Percentiles rank a stretch among this genome's conserved stretches.
These are phyloP conservation scores for Syngnathus floridae DNA, from an alignment of 2,113 vertebrate genomes.

Conservation along the genomic window DNA sequence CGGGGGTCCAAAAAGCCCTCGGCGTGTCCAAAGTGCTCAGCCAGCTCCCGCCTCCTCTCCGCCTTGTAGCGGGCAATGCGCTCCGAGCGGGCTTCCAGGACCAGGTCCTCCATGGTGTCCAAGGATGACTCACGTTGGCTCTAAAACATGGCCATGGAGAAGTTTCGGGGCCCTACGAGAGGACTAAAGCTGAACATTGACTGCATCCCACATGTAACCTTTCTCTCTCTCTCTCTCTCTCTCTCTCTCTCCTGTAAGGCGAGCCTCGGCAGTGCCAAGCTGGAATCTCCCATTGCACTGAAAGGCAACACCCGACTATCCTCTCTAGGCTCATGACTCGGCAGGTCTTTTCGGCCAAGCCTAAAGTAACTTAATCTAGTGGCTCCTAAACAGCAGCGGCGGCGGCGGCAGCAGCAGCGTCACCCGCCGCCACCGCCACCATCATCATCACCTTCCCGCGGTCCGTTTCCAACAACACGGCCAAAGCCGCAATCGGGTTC, in stretches of 20 bases:
- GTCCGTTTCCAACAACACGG: not conserved
- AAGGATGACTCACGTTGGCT: conserved; percentile 17
- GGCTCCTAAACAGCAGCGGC: not conserved
- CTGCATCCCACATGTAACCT: not conserved
- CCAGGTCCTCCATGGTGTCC: conserved; percentile 55
- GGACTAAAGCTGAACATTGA: conserved; percentile 4
- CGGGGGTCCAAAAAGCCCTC: conserved; percentile 67
- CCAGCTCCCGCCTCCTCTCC: conserved; percentile 69
- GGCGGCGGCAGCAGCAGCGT: no score
- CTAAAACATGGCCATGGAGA: conserved; percentile 12
- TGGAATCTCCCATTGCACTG: conserved; percentile 70
- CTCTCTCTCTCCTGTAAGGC: conserved; percentile 44
- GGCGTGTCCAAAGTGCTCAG: conserved; percentile 55
- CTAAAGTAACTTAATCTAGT: conserved; percentile 2
- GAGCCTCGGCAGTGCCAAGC: conserved; percentile 50
- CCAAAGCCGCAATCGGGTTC: not conserved
- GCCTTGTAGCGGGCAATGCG: conserved; percentile 75
- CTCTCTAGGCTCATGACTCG: conserved; percentile 22
- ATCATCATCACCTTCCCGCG: not conserved
- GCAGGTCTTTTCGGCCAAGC: conserved; percentile 17
- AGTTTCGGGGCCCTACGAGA: conserved; percentile 21
- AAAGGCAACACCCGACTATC: conserved; percentile 59
- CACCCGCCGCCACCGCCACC: not conserved
- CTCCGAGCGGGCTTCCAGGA: conserved; percentile 66
- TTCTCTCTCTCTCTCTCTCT: conserved; percentile 3